phyloP scores from a whole-genome alignment of 1,140 invertebrate genomes.

The Cydia fagiglandana region DNA sequence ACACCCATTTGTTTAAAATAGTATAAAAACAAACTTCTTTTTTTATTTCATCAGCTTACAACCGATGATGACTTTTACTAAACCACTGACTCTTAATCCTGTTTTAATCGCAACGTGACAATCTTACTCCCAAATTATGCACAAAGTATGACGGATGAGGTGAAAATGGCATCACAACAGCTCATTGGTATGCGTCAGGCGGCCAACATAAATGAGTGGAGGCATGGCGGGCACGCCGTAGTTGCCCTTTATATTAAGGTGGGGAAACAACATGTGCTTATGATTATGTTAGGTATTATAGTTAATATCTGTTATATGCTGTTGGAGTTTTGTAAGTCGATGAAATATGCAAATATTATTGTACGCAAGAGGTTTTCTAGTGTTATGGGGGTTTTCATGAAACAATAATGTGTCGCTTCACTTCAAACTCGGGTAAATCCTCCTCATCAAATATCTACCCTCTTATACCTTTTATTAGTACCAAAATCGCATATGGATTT shows the following conservation, averaged over 20 bases:
- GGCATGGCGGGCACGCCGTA: constrained; percentile 33
- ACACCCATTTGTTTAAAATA: no score
- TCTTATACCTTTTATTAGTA: no score
- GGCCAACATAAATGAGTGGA: constrained; percentile 41
- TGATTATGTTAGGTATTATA: constrained; percentile 9
- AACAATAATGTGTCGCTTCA: no score
- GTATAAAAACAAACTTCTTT: no score
- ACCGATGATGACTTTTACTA: neutral
- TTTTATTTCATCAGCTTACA: neutral
- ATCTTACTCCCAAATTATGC: constrained; percentile 12
- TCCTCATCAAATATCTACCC: no score
- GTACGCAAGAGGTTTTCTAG: no score
- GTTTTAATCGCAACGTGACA: constrained; percentile 2
- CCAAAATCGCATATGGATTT: no score
- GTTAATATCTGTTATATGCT: neutral
- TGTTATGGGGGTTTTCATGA: no score
- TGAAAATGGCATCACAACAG: constrained; percentile 35
- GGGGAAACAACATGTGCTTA: constrained; percentile 32
- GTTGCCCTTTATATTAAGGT: neutral
- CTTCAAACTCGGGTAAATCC: no score
- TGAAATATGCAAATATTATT: no score
- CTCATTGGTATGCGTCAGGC: constrained; percentile 41
- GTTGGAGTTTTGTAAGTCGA: neutral
- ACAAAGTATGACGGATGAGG: constrained; percentile 36
- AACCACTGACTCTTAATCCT: neutral